Percentiles rank a stretch among this genome's conserved stretches.
Conservation (phyloP, 1,140 invertebrate genomes). For the Samia ricini region DNA sequence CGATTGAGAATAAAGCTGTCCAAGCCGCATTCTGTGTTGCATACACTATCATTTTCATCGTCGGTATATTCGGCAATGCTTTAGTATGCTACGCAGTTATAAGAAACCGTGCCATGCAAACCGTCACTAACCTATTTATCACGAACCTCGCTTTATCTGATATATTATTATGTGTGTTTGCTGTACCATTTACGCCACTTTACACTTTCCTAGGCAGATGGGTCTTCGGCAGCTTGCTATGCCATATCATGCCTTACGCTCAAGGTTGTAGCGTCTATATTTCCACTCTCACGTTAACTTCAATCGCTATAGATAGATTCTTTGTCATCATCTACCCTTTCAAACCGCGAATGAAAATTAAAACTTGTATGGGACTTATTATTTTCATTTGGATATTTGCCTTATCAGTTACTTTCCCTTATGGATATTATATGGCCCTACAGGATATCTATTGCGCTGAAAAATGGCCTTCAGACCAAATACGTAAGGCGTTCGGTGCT, state of each 20-base stretch:
- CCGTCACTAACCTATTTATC: constrained; percentile 98
- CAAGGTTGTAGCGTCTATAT: constrained; percentile 97
- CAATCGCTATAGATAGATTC: constrained; percentile 97
- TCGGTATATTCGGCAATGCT: constrained; percentile 95
- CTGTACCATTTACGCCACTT: constrained; percentile 96
- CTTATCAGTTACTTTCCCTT: constrained; percentile 92
- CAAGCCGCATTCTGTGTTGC: constrained; percentile 90
- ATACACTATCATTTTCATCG: constrained; percentile 91
- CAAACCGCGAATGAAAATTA: constrained; percentile 92
- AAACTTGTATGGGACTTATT: constrained; percentile 90
- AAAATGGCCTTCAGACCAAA: constrained; percentile 90
- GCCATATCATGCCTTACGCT: constrained; percentile 95
- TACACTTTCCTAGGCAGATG: constrained; percentile 94
- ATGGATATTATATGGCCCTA: constrained; percentile 81
- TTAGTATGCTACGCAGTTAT: constrained; percentile 96
- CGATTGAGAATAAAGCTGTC: constrained; percentile 82
- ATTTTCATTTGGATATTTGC: constrained; percentile 94
- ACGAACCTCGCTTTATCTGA: constrained; percentile 97
- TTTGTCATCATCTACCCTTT: constrained; percentile 98
- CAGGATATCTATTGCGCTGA: constrained; percentile 86
- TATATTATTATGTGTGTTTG: constrained; percentile 93
- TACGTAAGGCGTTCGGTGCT: constrained; percentile 88
- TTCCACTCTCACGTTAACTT: constrained; percentile 96
- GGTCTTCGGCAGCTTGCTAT: constrained; percentile 93
- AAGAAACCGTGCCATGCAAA: constrained; percentile 96